Evolutionary conservation across 2,888 invertebrate species (phyloP).

Genomic region (Junonia oenone): DNA sequence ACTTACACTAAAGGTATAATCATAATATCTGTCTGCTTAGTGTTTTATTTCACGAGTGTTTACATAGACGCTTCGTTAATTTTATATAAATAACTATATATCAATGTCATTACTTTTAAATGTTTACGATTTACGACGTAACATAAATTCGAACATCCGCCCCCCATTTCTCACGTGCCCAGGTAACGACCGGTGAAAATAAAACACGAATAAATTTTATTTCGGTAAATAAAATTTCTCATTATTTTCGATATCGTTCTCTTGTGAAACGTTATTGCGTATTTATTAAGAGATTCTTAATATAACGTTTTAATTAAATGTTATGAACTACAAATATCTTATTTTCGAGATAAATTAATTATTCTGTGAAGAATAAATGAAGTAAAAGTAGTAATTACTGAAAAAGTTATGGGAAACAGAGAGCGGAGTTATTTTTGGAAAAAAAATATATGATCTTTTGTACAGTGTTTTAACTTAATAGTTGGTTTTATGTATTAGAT

Average conservation of each 20-base stretch:
- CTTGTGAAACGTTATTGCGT: not conserved
- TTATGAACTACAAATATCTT: not conserved
- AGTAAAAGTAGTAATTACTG: too few species aligned
- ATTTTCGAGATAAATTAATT: not conserved
- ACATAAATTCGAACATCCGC: slow-evolving; percentile 9
- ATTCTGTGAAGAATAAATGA: too few species aligned
- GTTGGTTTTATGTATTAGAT: too few species aligned
- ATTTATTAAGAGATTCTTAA: not conserved
- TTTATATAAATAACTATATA: not conserved
- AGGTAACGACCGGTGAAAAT: not conserved
- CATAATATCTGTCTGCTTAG: too few species aligned
- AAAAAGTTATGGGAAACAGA: too few species aligned
- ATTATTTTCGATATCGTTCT: not conserved
- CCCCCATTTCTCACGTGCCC: slow-evolving; percentile 7
- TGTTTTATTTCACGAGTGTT: too few species aligned
- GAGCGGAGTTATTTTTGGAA: too few species aligned
- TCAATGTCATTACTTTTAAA: not conserved
- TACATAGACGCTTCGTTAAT: not conserved
- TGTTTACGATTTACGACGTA: slow-evolving; percentile 1
- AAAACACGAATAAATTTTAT: not conserved
- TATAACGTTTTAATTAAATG: not conserved
- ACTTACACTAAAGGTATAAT: too few species aligned
- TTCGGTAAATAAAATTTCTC: not conserved
- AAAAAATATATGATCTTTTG: too few species aligned
- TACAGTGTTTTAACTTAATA: too few species aligned